Conservation (phyloP, 2,113 vertebrate genomes). For the Alexandromys fortis region DNA sequence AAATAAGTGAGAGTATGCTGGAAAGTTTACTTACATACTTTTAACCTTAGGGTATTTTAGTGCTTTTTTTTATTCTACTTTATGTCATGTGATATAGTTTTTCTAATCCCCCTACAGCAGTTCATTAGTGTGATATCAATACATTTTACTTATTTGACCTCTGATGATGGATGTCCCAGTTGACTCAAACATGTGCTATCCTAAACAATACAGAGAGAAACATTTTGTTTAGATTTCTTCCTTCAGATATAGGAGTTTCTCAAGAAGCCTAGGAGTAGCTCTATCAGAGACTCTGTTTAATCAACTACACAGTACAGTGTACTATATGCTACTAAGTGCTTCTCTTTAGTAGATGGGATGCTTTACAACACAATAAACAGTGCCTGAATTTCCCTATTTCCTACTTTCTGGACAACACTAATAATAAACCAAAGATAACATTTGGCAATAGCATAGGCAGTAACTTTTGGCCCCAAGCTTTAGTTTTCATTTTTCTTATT, state of each 20-base stretch:
- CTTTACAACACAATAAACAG: neutral
- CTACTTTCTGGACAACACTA: neutral
- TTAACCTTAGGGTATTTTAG: neutral
- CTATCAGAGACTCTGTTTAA: neutral
- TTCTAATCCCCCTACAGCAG: neutral
- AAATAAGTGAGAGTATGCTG: neutral
- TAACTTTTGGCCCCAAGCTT: neutral
- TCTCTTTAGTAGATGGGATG: neutral
- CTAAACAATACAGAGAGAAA: neutral
- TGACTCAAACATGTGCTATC: neutral
- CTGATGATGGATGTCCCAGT: neutral
- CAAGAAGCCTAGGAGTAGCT: neutral
- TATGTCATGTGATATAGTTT: neutral
- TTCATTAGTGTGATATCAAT: neutral
- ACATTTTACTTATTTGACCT: neutral
- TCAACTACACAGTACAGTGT: neutral
- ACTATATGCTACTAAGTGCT: neutral
- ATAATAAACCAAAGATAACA: neutral
- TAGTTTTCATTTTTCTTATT: neutral
- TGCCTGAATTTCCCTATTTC: neutral
- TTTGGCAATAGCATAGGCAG: neutral
- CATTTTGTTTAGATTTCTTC: neutral
- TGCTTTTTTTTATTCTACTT: neutral
- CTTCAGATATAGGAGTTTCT: neutral
- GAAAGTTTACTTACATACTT: neutral